Conservation (phyloP, 64 coral and sea anemone species). For the Pachyseris speciosa region DNA sequence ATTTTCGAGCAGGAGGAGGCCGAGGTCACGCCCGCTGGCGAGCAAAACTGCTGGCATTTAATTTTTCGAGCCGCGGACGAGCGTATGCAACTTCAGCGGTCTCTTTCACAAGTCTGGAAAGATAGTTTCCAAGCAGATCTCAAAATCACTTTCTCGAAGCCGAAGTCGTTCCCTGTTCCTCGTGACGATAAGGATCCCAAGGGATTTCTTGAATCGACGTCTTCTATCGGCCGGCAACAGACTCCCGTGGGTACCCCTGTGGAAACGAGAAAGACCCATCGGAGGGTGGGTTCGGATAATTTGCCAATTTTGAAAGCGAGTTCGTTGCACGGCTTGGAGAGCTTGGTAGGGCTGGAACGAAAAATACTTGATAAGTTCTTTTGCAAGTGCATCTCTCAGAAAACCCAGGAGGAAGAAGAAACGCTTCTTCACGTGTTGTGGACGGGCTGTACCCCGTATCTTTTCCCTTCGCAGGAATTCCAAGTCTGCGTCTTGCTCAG, state of each 20-base stretch:
- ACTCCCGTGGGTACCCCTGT: slow-evolving; percentile 75
- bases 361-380: slow-evolving; percentile 75
- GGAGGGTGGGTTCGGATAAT: slow-evolving; percentile 81
- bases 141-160: slow-evolving; percentile 76
- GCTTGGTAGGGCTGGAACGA: slow-evolving; percentile 69
- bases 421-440: slow-evolving; percentile 87
- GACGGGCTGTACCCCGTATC: slow-evolving; percentile 92
- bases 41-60: slow-evolving; percentile 77
- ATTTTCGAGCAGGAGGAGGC: slow-evolving; percentile 77
- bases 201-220: slow-evolving; percentile 9
- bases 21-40: neutral
- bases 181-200: slow-evolving; percentile 33
- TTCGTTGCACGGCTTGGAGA: slow-evolving; percentile 60
- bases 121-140: slow-evolving; percentile 87
- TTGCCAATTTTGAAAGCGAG: slow-evolving; percentile 74
- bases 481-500: slow-evolving; percentile 82
- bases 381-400: slow-evolving; percentile 76
- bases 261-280: slow-evolving; percentile 77
- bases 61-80: slow-evolving; percentile 86
- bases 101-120: slow-evolving; percentile 96
- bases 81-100: slow-evolving; percentile 90
- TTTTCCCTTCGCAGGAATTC: slow-evolving; percentile 78
- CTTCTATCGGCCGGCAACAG: neutral
- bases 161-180: slow-evolving; percentile 38
- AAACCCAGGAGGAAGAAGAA: slow-evolving; percentile 39